Percentiles rank a stretch among this genome's conserved stretches.
phyloP scores from a whole-genome alignment of 35 echinoderm and acorn worm genomes.

The Eucidaris tribuloides region DNA sequence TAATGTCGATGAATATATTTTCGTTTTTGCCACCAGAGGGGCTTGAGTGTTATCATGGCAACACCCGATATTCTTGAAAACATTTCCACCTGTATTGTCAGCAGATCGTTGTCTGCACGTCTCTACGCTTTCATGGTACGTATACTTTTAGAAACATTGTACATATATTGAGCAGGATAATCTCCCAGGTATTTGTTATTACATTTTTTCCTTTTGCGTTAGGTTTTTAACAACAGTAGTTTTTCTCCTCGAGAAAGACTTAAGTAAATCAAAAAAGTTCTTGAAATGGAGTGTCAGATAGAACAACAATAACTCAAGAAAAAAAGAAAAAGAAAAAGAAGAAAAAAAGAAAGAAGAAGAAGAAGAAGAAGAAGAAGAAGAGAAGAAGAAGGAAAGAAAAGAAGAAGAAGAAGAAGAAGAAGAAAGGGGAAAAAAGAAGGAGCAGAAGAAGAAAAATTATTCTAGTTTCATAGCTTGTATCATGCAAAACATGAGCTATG shows the following conservation, averaged over 20 bases:
- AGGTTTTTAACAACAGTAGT: not conserved
- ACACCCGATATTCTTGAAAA: slow-evolving; percentile 64
- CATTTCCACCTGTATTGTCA: slow-evolving; percentile 68
- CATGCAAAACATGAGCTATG: not conserved
- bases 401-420: too few species aligned
- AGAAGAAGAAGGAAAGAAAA: too few species aligned
- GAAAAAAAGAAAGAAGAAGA: too few species aligned
- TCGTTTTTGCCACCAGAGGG: slow-evolving; percentile 44
- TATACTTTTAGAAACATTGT: not conserved
- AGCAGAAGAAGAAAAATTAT: not conserved
- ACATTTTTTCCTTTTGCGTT: not conserved
- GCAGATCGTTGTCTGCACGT: slow-evolving; percentile 69
- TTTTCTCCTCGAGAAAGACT: not conserved
- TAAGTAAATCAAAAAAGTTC: too few species aligned
- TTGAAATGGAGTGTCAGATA: too few species aligned
- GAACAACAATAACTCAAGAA: too few species aligned
- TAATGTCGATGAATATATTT: not conserved
- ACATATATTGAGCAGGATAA: not conserved
- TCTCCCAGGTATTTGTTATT: not conserved
- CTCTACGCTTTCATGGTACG: slow-evolving; percentile 80
- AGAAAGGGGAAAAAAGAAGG: not conserved
- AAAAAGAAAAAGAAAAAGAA: too few species aligned
- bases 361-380: too few species aligned
- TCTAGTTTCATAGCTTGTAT: not conserved
- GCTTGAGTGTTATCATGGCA: slow-evolving; percentile 30